A percentile compares a stretch with the other conserved stretches of the same genome.
These are phyloP conservation scores for Struthidea cinerea DNA, from an alignment of 2,113 vertebrate genomes.

Conservation along the genomic window DNA sequence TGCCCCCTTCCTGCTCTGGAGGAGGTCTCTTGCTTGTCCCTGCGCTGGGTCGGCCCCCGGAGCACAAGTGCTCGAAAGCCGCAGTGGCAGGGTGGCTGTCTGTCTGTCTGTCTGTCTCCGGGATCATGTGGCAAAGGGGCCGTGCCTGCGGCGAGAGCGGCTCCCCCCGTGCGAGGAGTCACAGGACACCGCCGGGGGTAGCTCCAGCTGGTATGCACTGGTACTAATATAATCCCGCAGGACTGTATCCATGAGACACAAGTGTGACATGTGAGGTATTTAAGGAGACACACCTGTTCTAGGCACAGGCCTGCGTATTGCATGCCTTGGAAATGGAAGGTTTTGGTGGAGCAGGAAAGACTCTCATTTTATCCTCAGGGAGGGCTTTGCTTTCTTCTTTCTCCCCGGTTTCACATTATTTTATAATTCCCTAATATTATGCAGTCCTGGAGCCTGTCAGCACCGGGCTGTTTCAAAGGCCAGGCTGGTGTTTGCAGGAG, in stretches of 20 bases:
- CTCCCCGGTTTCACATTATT: neutral
- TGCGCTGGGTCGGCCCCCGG: neutral
- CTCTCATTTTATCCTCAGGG: neutral
- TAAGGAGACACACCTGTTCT: slow-evolving; percentile 69
- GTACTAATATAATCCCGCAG: slow-evolving; percentile 51
- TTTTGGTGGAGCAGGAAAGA: neutral
- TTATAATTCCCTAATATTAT: neutral
- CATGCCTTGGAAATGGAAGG: slow-evolving; percentile 9
- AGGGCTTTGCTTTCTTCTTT: neutral
- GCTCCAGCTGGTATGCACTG: slow-evolving; percentile 51
- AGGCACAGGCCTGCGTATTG: neutral
- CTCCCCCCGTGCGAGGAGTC: slow-evolving; percentile 26
- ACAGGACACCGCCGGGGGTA: slow-evolving; percentile 40
- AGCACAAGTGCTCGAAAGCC: neutral
- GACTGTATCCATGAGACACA: slow-evolving; percentile 20
- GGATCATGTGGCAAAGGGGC: slow-evolving; percentile 12
- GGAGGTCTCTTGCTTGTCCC: neutral
- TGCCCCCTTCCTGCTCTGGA: neutral
- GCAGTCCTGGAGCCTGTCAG: neutral
- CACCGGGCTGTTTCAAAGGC: neutral
- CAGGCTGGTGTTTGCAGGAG: neutral
- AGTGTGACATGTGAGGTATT: slow-evolving; percentile 59
- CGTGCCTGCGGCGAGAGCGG: neutral
- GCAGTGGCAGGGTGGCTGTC: neutral
- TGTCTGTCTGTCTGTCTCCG: neutral